phyloP scores from a whole-genome alignment of 2,797 vertebrate genomes.

The Malacoraja senta region DNA sequence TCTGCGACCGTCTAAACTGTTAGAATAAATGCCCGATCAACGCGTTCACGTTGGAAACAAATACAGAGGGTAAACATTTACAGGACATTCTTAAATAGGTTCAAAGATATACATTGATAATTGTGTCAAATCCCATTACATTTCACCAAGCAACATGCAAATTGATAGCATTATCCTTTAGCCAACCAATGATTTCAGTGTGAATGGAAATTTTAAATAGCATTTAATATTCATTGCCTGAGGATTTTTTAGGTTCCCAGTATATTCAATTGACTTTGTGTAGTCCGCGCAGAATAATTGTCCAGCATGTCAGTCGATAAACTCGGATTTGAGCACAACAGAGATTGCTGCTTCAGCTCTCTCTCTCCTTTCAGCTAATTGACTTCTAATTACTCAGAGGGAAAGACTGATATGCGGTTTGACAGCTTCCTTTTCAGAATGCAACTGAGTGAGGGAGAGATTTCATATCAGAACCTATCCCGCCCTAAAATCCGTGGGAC shows the following conservation, averaged over 20 bases:
- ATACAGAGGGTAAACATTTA: background rate
- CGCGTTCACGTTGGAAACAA: too few species aligned
- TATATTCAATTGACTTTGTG: background rate
- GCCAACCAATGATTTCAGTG: background rate
- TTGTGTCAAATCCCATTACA: background rate
- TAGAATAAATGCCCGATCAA: background rate
- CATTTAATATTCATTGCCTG: background rate
- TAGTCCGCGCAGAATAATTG: background rate
- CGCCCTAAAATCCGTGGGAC: background rate
- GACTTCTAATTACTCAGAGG: constrained; percentile 5
- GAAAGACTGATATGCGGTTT: background rate
- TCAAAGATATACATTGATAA: too few species aligned
- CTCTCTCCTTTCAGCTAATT: background rate
- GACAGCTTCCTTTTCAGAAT: background rate
- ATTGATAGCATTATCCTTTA: background rate
- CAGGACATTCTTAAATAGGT: background rate
- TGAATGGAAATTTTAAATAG: background rate
- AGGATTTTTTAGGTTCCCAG: background rate
- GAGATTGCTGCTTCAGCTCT: background rate
- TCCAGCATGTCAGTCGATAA: background rate
- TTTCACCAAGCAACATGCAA: background rate
- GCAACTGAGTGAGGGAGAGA: constrained; percentile 22
- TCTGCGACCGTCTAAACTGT: background rate
- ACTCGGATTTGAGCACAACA: background rate
- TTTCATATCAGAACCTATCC: constrained; percentile 13